Base-by-base conservation (phyloP, 2,888 invertebrate genomes). In the Clepsis dumicolana region DNA sequence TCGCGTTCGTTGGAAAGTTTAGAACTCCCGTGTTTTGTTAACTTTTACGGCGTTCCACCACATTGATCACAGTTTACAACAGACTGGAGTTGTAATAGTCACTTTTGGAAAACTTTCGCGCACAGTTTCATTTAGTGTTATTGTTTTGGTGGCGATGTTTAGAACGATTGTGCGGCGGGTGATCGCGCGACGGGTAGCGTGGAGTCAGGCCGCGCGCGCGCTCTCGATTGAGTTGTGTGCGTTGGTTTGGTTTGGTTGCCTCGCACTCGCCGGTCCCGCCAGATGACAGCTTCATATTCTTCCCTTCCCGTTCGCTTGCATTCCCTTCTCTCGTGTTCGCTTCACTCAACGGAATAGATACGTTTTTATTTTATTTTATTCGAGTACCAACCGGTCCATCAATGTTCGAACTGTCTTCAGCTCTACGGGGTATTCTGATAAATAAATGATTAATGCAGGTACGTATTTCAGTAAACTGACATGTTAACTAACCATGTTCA, bases 221-320 rank as follows among this genome's bases (percentile, higher is more conserved):
- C 80, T 80, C 75, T 68, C 75, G 78, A 84, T 86, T 86, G 84
- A 84, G 81, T 60, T 48, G 54, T 63, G 62, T 50, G 63, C 64
- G 67, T 38, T 53, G 57, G 70, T 65, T 63, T 53, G 29, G 67
- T 63, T 53, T n/a, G 16, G 35, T 60, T 38, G 57, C 50, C 48
- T 67, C 74, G 74, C 75, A 75, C 75, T 74, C 80, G 77, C 77
- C 78, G 73, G 35, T 56, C 32, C 35, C 78, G 70, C 79, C 84
- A 87, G 88, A 86, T 90, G 90, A 91, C 89, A 90, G 90, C 88
- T 87, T 86, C 87, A 88, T 74, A 57, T 48, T 81, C 80, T 83
- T 83, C 80, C 83, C 81, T 80, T 80, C 83, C 82, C 83, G 78
- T 78, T 81, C 80, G 83, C 83, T 82, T 48, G 12, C 48, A 75